Evolutionary conservation across 2,888 invertebrate genomes (phyloP).

Genomic region (Toxonevra muliebris): DNA sequence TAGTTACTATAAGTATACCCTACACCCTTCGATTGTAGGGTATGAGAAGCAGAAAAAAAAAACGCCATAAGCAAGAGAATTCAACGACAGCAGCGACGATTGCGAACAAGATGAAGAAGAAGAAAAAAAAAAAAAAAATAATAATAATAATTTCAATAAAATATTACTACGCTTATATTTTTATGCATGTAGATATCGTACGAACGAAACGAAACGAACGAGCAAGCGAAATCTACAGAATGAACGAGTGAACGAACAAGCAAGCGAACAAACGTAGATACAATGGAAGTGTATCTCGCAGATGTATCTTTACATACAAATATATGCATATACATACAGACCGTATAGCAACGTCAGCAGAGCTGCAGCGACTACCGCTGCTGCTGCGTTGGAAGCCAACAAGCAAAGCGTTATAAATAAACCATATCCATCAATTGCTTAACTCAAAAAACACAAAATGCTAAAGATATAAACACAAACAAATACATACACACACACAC

Average conservation of each 20-base stretch:
- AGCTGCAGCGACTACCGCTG: not conserved
- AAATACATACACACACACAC: slow-evolving; percentile 36
- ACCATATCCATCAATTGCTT: slow-evolving; percentile 62
- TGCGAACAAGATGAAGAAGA: slow-evolving; percentile 28
- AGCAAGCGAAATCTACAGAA: not conserved
- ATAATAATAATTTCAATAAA: slow-evolving; percentile 62
- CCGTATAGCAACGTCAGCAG: not conserved
- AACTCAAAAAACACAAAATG: slow-evolving; percentile 51
- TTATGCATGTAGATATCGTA: slow-evolving; percentile 31
- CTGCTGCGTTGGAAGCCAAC: slow-evolving; percentile 22
- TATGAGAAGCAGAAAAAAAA: slow-evolving; percentile 26
- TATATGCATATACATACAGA: slow-evolving; percentile 21
- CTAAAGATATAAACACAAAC: slow-evolving; percentile 23
- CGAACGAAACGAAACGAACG: slow-evolving; percentile 21
- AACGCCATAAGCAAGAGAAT: slow-evolving; percentile 4
- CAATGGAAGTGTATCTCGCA: slow-evolving; percentile 50
- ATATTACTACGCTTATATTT: slow-evolving; percentile 62
- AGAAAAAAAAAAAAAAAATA: slow-evolving; percentile 29
- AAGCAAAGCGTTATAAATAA: slow-evolving; percentile 58
- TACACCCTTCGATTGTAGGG: slow-evolving; percentile 18
- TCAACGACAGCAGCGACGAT: slow-evolving; percentile 28
- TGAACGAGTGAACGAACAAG: slow-evolving; percentile 23
- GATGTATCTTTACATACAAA: slow-evolving; percentile 39
- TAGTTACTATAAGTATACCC: not conserved
- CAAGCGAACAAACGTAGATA: slow-evolving; percentile 18